phyloP scores from a whole-genome alignment of 2,113 vertebrate species.

The Motacilla alba region DNA sequence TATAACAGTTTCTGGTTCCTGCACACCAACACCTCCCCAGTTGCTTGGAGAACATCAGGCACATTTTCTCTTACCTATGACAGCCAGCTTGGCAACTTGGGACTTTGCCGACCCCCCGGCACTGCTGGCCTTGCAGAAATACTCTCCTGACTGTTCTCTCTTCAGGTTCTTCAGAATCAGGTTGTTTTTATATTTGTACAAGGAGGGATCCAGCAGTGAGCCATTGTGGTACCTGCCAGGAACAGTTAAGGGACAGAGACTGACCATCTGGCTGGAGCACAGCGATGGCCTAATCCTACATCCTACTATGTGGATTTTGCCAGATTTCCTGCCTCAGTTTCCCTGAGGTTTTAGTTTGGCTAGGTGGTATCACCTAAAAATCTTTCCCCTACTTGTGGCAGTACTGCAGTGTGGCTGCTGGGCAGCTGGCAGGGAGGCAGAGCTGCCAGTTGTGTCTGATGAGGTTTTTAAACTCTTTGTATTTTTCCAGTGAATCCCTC shows the following conservation, averaged over 20 bases:
- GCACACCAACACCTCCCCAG: neutral
- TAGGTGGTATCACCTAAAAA: neutral
- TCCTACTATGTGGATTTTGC: neutral
- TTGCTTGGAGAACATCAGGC: neutral
- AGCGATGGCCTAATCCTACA: neutral
- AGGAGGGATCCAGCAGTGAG: slow-evolving; percentile 78
- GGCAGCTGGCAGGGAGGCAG: neutral
- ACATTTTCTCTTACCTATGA: slow-evolving; percentile 79
- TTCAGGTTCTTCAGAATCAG: slow-evolving; percentile 84
- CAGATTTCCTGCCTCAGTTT: neutral
- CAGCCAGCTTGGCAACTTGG: slow-evolving; percentile 77
- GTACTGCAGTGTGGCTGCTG: neutral
- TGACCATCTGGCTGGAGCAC: neutral
- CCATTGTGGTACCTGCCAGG: slow-evolving; percentile 89
- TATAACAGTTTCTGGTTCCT: neutral
- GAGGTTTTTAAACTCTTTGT: neutral
- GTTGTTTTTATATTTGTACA: slow-evolving; percentile 79
- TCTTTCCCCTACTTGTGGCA: neutral
- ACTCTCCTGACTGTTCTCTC: slow-evolving; percentile 84
- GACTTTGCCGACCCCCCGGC: slow-evolving; percentile 85
- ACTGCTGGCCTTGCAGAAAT: slow-evolving; percentile 90
- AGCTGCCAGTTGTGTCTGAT: neutral
- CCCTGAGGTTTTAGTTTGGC: neutral
- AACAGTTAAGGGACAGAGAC: neutral
- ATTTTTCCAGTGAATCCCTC: neutral